Percentiles rank a stretch among this genome's conserved stretches.
Conservation (phyloP, 2,113 vertebrate species). For the Saimiri boliviensis region DNA sequence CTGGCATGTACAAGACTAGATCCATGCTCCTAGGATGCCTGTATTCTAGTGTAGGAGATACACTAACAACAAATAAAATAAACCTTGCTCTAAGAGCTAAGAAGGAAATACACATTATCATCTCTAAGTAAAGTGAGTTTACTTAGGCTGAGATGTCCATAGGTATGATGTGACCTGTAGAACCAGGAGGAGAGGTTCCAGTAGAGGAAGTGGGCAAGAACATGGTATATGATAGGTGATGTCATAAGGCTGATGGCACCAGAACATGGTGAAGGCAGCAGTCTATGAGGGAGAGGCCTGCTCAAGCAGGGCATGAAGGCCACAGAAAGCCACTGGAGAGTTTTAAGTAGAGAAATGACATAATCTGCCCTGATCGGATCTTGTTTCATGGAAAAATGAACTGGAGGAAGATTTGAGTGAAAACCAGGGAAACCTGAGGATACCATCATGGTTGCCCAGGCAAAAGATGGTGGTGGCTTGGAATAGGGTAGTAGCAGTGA, state of each 20-base stretch:
- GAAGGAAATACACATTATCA: slow-evolving; percentile 17
- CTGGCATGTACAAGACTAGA: background rate
- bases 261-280: background rate
- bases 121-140: background rate
- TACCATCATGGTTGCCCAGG: background rate
- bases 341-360: slow-evolving; percentile 26
- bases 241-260: background rate
- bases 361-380: background rate
- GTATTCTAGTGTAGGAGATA: background rate
- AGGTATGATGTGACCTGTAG: background rate
- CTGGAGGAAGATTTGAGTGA: background rate
- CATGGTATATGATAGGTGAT: background rate
- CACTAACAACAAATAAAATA: slow-evolving; percentile 17
- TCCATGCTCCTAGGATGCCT: background rate
- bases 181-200: background rate
- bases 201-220: slow-evolving; percentile 17
- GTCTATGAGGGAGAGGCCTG: background rate
- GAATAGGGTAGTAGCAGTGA: background rate
- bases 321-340: background rate
- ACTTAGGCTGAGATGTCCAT: slow-evolving; percentile 3
- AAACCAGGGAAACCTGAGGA: background rate
- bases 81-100: background rate
- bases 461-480: slow-evolving; percentile 14
- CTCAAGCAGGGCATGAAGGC: background rate
- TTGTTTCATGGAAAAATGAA: background rate